Conservation (phyloP, 2,797 vertebrate genomes). For the Onychomys torridus region DNA sequence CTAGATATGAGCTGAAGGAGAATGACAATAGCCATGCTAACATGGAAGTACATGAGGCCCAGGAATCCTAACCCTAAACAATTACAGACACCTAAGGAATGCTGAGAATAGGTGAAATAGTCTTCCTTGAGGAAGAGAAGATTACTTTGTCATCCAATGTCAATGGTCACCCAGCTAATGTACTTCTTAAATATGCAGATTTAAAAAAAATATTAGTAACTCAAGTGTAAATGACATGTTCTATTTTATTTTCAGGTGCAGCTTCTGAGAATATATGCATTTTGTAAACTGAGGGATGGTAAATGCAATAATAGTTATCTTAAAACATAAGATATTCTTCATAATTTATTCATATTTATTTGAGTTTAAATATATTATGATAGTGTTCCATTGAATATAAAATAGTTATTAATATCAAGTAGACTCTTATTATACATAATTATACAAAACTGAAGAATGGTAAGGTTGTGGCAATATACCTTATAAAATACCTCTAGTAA, state of each 20-base stretch:
- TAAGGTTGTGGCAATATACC: neutral
- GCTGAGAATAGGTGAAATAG: neutral
- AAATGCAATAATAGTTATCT: slow-evolving; percentile 48
- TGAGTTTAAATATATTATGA: slow-evolving; percentile 61
- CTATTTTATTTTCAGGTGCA: neutral
- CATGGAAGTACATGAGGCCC: neutral
- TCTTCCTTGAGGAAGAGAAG: neutral
- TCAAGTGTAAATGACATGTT: slow-evolving; percentile 35
- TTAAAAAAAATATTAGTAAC: slow-evolving; percentile 22
- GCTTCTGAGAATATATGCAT: neutral
- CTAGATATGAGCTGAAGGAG: neutral
- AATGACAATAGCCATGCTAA: neutral
- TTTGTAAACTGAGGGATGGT: slow-evolving; percentile 11
- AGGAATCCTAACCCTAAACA: neutral
- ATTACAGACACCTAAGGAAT: neutral
- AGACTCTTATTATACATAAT: slow-evolving; percentile 45
- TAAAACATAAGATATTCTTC: slow-evolving; percentile 46
- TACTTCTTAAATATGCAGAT: neutral
- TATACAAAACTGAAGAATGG: slow-evolving; percentile 49
- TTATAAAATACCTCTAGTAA: slow-evolving; percentile 48
- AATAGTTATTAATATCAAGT: slow-evolving; percentile 57
- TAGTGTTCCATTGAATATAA: slow-evolving; percentile 55
- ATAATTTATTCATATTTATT: slow-evolving; percentile 57
- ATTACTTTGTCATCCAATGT: neutral
- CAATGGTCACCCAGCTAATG: neutral